phyloP scores from a whole-genome alignment of 2,797 vertebrate species.

The Pseudochirops cupreus region DNA sequence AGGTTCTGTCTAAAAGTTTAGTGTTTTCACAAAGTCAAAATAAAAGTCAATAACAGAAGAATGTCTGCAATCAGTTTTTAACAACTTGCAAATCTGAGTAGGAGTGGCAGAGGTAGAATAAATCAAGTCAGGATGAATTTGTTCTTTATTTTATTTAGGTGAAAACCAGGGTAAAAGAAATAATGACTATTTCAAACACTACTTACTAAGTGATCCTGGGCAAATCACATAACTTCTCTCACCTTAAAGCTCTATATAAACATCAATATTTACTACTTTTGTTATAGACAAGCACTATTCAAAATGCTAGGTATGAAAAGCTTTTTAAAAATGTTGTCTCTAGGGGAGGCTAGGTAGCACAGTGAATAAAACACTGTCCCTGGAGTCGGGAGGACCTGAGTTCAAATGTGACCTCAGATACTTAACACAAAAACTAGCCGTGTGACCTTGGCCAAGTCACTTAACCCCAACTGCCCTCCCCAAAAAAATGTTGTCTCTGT shows the following conservation, averaged over 20 bases:
- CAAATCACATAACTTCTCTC: not conserved
- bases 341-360: too few species aligned
- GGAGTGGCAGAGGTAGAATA: not conserved
- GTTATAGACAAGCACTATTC: not conserved
- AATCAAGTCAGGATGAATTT: not conserved
- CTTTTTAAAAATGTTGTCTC: too few species aligned
- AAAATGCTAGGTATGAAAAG: not conserved
- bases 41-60: not conserved
- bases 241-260: not conserved
- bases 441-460: too few species aligned
- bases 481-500: not conserved
- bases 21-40: not conserved
- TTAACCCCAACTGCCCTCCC: too few species aligned
- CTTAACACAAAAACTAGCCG: too few species aligned
- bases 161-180: too few species aligned
- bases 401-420: too few species aligned
- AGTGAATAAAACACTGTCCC: too few species aligned
- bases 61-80: not conserved
- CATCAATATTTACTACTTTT: not conserved
- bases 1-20: not conserved
- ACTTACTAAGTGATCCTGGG: not conserved
- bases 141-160: not conserved
- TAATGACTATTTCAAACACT: not conserved
- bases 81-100: not conserved
- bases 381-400: too few species aligned